These are phyloP conservation scores for Coreius guichenoti DNA, from an alignment of 2,797 vertebrate genomes.

Conservation along the genomic window DNA sequence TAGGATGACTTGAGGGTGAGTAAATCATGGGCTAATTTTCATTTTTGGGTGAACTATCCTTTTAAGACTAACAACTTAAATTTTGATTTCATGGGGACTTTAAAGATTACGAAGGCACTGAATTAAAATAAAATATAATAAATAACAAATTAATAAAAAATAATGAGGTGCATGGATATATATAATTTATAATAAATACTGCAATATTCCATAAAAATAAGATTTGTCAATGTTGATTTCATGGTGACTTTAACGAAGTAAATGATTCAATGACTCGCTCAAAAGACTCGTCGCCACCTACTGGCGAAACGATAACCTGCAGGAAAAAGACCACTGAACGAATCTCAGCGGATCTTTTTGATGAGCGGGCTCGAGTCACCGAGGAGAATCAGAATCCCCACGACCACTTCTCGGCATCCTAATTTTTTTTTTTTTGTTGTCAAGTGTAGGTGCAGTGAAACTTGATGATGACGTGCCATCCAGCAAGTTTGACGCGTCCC, in stretches of 20 bases:
- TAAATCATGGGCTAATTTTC: no score
- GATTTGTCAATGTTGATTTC: neutral
- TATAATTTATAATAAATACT: neutral
- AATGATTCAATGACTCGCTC: neutral
- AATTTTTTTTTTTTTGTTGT: neutral
- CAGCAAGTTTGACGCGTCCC: neutral
- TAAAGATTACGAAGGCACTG: no score
- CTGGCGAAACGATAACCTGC: neutral
- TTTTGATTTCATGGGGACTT: no score
- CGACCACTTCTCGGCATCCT: neutral
- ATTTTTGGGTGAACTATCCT: no score
- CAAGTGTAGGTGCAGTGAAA: neutral
- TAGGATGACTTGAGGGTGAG: no score
- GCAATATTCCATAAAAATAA: neutral
- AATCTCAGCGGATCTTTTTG: neutral
- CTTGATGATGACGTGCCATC: constrained; percentile 29
- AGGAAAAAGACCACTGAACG: neutral
- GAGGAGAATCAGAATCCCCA: neutral
- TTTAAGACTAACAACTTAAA: no score
- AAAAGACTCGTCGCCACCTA: neutral
- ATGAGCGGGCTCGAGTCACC: neutral
- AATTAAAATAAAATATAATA: no score
- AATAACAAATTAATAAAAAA: neutral
- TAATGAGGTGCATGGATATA: neutral
- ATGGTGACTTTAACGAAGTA: neutral